A percentile compares a stretch with the other conserved stretches of the same genome.
These are phyloP conservation scores for Poecilia gillii DNA, from an alignment of 2,797 vertebrate genomes.

Conservation along the genomic window DNA sequence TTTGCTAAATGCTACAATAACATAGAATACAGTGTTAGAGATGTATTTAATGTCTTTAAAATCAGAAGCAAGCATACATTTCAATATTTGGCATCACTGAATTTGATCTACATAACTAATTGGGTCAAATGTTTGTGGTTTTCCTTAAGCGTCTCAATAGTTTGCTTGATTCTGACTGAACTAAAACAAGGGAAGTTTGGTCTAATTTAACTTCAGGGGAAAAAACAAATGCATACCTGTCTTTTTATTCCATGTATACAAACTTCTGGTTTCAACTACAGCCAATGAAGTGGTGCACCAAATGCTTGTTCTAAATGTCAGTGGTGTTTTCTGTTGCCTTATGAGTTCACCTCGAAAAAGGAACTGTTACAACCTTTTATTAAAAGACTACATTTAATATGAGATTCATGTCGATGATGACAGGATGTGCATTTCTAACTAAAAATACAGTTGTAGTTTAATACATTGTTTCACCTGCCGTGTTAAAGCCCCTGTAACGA, in stretches of 20 bases:
- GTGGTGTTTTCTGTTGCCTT: neutral
- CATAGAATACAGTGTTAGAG: neutral
- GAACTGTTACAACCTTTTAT: neutral
- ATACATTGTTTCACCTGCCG: neutral
- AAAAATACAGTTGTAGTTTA: neutral
- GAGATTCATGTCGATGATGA: neutral
- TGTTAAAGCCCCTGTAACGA: neutral
- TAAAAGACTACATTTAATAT: neutral
- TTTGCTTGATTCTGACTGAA: neutral
- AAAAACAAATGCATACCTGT: neutral
- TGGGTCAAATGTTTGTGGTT: neutral
- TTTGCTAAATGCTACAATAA: neutral
- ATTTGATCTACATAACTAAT: neutral
- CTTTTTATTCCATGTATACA: neutral
- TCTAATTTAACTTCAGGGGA: neutral
- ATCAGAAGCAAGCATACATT: neutral
- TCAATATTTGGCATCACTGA: neutral
- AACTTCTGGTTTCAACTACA: neutral
- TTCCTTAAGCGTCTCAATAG: neutral
- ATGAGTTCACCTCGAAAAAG: neutral
- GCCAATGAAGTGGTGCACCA: neutral
- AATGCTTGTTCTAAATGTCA: neutral
- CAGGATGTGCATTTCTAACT: neutral
- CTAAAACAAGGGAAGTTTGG: neutral
- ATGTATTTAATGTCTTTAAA: neutral